Evolutionary conservation across 2,797 vertebrate species (phyloP).

Genomic region (Leptodactylus fallax): DNA sequence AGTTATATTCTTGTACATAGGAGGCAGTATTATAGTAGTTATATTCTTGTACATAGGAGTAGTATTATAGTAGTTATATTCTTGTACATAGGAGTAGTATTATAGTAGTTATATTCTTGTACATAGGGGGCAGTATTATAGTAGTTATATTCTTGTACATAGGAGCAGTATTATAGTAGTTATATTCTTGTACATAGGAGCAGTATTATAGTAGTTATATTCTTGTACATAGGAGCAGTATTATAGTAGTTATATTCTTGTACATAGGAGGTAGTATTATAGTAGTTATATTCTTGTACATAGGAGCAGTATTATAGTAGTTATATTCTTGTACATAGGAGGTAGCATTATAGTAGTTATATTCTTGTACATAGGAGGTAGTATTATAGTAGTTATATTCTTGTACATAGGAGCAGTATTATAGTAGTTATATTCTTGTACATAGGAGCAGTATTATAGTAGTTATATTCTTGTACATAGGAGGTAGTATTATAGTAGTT

Average conservation of each 20-base stretch:
- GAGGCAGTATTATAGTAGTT: conserved; percentile 3
- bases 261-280: not conserved
- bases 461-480: conserved; percentile 6
- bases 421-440: conserved; percentile 10
- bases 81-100: not conserved
- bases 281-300: conserved; percentile 11
- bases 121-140: not conserved
- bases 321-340: conserved; percentile 8
- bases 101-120: not conserved
- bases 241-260: conserved; percentile 2
- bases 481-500: not conserved
- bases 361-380: not conserved
- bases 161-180: conserved; percentile 5
- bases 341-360: not conserved
- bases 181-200: not conserved
- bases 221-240: not conserved
- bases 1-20: not conserved
- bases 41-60: not conserved
- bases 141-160: conserved; percentile 8
- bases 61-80: not conserved
- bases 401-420: conserved; percentile 2
- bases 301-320: conserved; percentile 5
- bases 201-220: conserved; percentile 18
- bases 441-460: not conserved
- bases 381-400: conserved; percentile 13